These are phyloP conservation scores for Leistus spinibarbis DNA, from an alignment of 2,888 invertebrate genomes.

Conservation along the genomic window DNA sequence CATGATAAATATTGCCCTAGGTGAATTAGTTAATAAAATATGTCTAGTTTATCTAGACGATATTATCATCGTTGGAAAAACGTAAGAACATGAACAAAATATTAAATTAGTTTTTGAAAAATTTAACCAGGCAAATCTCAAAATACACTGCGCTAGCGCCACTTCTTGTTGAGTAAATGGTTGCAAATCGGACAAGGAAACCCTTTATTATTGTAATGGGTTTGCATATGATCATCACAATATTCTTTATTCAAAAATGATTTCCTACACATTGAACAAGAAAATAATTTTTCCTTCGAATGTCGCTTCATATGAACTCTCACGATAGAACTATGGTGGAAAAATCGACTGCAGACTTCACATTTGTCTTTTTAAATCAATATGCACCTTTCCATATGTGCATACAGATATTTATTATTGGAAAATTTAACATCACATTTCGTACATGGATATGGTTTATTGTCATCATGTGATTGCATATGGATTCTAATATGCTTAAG, in stretches of 20 bases:
- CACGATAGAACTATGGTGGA: not conserved
- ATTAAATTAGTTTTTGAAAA: conserved; percentile 45
- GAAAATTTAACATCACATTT: not conserved
- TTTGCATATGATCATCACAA: not conserved
- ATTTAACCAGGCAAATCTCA: conserved; percentile 39
- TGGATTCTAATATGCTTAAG: too few relatives aligned
- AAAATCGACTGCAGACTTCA: not conserved
- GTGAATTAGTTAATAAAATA: conserved; percentile 47
- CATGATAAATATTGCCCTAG: conserved; percentile 50
- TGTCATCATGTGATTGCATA: too few relatives aligned
- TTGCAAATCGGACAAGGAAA: not conserved
- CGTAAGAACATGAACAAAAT: conserved; percentile 46
- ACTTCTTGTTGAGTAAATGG: not conserved
- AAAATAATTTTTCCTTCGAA: too few relatives aligned
- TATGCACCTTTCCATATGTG: not conserved
- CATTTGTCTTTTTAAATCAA: not conserved
- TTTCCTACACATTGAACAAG: not conserved
- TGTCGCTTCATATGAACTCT: not conserved
- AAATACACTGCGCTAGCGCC: not conserved
- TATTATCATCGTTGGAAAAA: conserved; percentile 38
- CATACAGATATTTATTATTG: not conserved
- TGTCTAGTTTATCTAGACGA: conserved; percentile 50
- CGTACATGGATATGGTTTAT: not conserved
- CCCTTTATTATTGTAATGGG: not conserved
- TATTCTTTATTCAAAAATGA: not conserved